phyloP scores from a whole-genome alignment of 1,140 invertebrate genomes.

The fruit fly (Drosophila melanogaster) region DNA sequence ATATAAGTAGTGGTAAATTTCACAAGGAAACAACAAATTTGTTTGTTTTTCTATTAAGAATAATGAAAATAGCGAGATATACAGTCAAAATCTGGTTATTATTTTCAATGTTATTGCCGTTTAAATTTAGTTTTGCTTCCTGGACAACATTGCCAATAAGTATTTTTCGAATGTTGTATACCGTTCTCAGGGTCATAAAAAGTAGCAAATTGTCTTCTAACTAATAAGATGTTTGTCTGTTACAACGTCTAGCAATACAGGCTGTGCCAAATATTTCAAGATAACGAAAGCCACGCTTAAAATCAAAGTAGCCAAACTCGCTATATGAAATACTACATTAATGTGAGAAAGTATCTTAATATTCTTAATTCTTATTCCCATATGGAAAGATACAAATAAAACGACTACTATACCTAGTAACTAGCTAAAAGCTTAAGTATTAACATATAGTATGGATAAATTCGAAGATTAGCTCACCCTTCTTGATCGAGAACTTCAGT shows the following conservation, averaged over 20 bases:
- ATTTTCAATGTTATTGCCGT: background rate
- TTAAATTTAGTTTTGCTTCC: background rate
- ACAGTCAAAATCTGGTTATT: background rate
- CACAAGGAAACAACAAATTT: too few species aligned
- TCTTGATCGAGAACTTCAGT: slow-evolving; percentile 76
- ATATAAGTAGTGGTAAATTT: too few species aligned
- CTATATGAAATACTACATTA: background rate
- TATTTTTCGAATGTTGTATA: too few species aligned
- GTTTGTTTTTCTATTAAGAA: too few species aligned
- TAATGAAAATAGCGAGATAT: background rate
- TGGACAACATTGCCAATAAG: too few species aligned
- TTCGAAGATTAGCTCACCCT: slow-evolving; percentile 45
- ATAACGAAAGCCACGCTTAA: slow-evolving; percentile 7
- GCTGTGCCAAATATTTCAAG: slow-evolving; percentile 8
- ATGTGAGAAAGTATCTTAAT: slow-evolving; percentile 22
- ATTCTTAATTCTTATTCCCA: background rate
- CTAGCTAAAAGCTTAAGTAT: background rate
- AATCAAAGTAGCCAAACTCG: slow-evolving; percentile 1
- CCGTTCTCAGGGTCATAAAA: background rate
- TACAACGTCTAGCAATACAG: too few species aligned
- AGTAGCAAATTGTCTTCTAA: too few species aligned
- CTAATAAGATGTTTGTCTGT: too few species aligned
- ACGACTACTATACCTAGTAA: too few species aligned
- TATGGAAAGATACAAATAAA: background rate
- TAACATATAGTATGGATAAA: background rate